Conservation (phyloP, 2,888 invertebrate genomes). For the Liodrosophila aerea region DNA sequence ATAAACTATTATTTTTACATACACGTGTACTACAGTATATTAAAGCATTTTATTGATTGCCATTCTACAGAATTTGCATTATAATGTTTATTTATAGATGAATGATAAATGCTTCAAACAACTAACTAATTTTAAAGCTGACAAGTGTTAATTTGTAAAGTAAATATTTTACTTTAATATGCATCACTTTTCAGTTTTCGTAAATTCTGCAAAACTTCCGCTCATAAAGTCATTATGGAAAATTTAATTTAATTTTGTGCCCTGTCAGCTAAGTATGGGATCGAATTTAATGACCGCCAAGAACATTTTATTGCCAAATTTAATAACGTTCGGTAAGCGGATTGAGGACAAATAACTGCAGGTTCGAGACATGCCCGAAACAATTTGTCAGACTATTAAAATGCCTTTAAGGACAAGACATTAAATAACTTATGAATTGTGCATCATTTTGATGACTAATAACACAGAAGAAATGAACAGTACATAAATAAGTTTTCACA, state of each 20-base stretch:
- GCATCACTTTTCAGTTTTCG: no score
- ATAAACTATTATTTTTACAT: no score
- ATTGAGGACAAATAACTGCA: constrained; percentile 17
- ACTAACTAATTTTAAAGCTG: no score
- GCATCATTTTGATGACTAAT: constrained; percentile 10
- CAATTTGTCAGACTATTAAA: constrained; percentile 32
- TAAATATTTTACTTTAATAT: no score
- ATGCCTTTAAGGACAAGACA: constrained; percentile 12
- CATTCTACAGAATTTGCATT: no score
- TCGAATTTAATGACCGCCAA: constrained; percentile 7
- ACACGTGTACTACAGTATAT: no score
- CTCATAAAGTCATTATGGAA: not conserved
- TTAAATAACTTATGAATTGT: constrained; percentile 32
- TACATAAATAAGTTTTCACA: not conserved
- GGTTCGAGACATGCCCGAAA: constrained; percentile 9
- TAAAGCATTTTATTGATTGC: no score
- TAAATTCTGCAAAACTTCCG: constrained; percentile 5
- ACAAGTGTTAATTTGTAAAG: no score
- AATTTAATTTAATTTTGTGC: constrained; percentile 24
- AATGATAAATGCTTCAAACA: no score
- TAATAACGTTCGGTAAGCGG: constrained; percentile 18
- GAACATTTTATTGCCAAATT: constrained; percentile 14
- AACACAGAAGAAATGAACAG: constrained; percentile 4
- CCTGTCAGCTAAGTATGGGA: not conserved
- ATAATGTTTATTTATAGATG: no score